Evolutionary conservation across 2,888 invertebrate species (phyloP), one percentile per base, ranked within the genome.

Genomic region (Didymodactylos carnosus): DNA sequence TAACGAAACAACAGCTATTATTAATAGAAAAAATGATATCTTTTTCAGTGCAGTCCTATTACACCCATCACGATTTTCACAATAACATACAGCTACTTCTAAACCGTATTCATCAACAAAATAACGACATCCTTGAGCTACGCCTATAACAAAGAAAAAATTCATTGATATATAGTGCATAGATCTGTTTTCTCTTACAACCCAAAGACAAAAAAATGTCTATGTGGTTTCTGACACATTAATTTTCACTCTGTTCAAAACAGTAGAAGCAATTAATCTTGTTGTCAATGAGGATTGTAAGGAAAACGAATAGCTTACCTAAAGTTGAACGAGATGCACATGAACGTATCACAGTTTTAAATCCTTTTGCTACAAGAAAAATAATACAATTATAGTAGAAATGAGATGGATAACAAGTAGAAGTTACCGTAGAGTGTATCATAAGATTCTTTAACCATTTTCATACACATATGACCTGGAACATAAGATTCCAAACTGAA

Each of bases 401-500:
- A 39, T 25, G 7, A 39, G 11, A 69, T 69, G 3, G n/a, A n/a
- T n/a, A 1, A 40, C 3, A 8, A 27, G 3, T 25, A n/a, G 19
- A 13, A 2, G 23, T 23, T 71, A 74, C 74, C 74, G 39, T 72
- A 75, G 39, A 75, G 62, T 27, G 75, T 71, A 39, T 75, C 75
- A 8, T 53, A 71, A 72, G 69, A 69, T 25, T 62, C 46, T 70
- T 75, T 75, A 11, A 62, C 49, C 53, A 75, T 72, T 75, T 75
- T 75, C 27, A 75, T 71, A 70, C 75, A 75, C 71, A 72, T 72
- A 40, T 75, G 72, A 14, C 75, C 75, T 8, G 75, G 75, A 29
- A 71, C 71, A 29, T 71, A 69, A 35, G 75, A 71, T 40, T 75
- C 75, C 16, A 75, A 53, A 39, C 75, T 71, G 25, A 71, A 75